Percentiles rank a stretch among this genome's conserved stretches.
These are phyloP conservation scores for Caranx ignobilis DNA, from an alignment of 2,113 vertebrate genomes.

Conservation along the genomic window DNA sequence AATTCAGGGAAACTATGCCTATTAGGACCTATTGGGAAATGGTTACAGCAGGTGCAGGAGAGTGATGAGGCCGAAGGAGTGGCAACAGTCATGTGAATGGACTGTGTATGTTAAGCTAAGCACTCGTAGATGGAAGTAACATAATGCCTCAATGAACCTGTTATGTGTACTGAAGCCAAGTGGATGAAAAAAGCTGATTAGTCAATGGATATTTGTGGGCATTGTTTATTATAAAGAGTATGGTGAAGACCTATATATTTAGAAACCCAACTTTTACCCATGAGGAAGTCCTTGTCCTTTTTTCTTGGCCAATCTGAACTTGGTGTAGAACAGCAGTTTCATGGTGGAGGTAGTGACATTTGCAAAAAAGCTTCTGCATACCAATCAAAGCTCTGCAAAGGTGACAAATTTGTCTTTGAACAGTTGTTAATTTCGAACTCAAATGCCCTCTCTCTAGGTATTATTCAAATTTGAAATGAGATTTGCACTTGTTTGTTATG, in stretches of 20 bases:
- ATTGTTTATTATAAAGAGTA: no score
- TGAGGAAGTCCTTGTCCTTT: neutral
- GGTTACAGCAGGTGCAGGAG: neutral
- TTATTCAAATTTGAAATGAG: conserved; percentile 29
- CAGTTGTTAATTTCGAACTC: conserved; percentile 50
- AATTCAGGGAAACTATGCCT: no score
- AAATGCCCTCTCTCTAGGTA: conserved; percentile 23
- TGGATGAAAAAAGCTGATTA: neutral
- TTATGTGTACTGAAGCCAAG: neutral
- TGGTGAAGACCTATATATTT: no score
- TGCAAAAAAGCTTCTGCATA: conserved; percentile 16
- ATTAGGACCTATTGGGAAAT: no score
- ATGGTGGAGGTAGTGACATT: neutral
- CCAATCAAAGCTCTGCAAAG: neutral
- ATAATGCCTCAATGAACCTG: neutral
- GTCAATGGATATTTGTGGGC: no score
- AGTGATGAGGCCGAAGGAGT: neutral
- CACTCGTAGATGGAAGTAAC: neutral
- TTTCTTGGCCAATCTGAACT: neutral
- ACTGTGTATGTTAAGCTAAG: neutral
- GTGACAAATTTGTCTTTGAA: conserved; percentile 12
- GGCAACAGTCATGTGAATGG: neutral
- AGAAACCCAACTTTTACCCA: no score
- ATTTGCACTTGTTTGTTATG: conserved; percentile 26
- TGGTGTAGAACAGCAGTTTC: neutral